Evolutionary conservation across 2,113 vertebrate genomes (phyloP).

Genomic region (Sapajus apella): DNA sequence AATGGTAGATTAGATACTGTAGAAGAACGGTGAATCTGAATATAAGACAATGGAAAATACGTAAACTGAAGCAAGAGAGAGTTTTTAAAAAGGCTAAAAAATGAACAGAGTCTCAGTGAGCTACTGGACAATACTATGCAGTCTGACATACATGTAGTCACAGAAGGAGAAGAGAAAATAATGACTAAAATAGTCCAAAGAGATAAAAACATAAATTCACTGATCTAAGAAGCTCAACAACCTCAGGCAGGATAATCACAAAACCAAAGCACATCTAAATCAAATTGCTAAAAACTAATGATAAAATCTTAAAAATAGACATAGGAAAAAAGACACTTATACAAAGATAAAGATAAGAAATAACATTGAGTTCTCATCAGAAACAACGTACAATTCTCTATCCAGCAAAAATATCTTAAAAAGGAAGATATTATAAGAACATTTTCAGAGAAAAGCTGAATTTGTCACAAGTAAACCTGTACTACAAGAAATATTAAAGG

Average conservation of each 20-base stretch:
- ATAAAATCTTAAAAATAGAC: slow-evolving; percentile 1
- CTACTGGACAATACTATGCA: neutral
- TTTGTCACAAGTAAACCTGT: slow-evolving; percentile 1
- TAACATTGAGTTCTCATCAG: slow-evolving; percentile 13
- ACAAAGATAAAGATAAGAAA: neutral
- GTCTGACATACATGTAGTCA: neutral
- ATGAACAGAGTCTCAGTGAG: neutral
- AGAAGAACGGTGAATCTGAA: neutral
- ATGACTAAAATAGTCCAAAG: slow-evolving; percentile 1
- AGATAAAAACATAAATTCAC: neutral
- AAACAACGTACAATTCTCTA: neutral
- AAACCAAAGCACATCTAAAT: slow-evolving; percentile 32
- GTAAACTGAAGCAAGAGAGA: neutral
- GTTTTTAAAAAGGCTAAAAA: neutral
- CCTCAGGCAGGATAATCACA: neutral
- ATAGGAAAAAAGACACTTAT: neutral
- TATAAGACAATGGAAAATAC: slow-evolving; percentile 11
- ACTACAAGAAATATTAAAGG: slow-evolving; percentile 18
- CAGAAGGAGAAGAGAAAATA: neutral
- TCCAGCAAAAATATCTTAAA: slow-evolving; percentile 38
- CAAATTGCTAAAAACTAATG: neutral
- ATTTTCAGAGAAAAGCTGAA: neutral
- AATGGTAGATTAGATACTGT: neutral
- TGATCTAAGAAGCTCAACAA: neutral
- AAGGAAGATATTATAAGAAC: neutral